Evolutionary conservation across 1,140 invertebrate genomes (phyloP).

Genomic region (Neuroterus valhalla): DNA sequence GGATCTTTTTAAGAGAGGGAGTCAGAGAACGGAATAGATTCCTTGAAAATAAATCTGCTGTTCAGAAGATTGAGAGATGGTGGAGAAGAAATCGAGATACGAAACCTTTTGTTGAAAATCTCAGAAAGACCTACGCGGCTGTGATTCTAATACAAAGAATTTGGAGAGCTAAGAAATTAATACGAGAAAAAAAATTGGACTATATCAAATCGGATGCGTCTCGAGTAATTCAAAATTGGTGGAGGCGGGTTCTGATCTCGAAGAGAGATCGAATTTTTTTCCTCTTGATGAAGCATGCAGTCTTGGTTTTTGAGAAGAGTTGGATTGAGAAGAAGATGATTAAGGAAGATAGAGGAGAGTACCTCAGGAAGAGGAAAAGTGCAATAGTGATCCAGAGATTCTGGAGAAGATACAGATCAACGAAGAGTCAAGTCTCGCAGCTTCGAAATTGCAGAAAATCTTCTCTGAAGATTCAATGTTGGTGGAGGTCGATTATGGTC

Average conservation of each 20-base stretch:
- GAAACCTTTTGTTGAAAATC: conserved; percentile 43
- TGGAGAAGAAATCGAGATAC: conserved; percentile 67
- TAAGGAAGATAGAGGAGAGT: conserved; percentile 49
- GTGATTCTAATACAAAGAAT: conserved; percentile 69
- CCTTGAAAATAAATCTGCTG: conserved; percentile 43
- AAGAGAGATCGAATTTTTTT: conserved; percentile 68
- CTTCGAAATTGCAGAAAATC: conserved; percentile 41
- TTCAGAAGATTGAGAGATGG: conserved; percentile 51
- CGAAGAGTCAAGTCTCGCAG: conserved; percentile 31
- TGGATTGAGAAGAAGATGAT: conserved; percentile 49
- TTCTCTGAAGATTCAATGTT: conserved; percentile 55
- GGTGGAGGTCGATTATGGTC: conserved; percentile 47
- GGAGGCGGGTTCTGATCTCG: conserved; percentile 66
- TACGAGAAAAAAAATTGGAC: conserved; percentile 56
- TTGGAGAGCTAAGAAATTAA: conserved; percentile 69
- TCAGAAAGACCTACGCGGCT: conserved; percentile 46
- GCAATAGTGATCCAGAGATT: conserved; percentile 55
- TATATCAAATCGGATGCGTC: conserved; percentile 62
- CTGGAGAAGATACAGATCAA: conserved; percentile 50
- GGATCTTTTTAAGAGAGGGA: conserved; percentile 30
- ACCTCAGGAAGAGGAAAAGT: conserved; percentile 36
- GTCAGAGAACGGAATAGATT: conserved; percentile 51
- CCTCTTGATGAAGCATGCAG: conserved; percentile 59
- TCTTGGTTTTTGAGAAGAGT: conserved; percentile 51
- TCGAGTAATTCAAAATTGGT: conserved; percentile 72